Conservation (phyloP, 2,888 invertebrate species). For the Heliconius hortense region DNA sequence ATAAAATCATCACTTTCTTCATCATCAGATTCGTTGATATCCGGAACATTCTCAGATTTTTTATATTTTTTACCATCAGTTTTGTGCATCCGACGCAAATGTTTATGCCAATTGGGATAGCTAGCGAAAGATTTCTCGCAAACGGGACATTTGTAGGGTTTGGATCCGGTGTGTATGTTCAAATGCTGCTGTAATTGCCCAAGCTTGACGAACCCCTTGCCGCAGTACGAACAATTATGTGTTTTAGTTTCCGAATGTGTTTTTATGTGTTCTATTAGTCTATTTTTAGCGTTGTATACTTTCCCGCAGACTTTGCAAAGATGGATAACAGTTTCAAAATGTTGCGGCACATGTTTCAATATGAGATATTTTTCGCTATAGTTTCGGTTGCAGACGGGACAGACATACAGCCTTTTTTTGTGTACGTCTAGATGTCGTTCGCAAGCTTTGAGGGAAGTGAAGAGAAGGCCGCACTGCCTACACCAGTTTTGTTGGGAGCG, state of each 20-base stretch:
- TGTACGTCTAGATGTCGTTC: slow-evolving; percentile 64
- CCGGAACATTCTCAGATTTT: slow-evolving; percentile 36
- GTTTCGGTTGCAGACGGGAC: slow-evolving; percentile 81
- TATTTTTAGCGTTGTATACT: slow-evolving; percentile 71
- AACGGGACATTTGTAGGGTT: slow-evolving; percentile 79
- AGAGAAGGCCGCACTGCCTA: slow-evolving; percentile 63
- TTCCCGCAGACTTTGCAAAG: slow-evolving; percentile 83
- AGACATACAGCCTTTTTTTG: slow-evolving; percentile 64
- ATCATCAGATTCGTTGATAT: slow-evolving; percentile 25
- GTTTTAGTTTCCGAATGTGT: slow-evolving; percentile 69
- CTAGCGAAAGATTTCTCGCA: slow-evolving; percentile 81
- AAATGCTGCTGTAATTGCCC: slow-evolving; percentile 74
- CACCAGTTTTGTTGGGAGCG: slow-evolving; percentile 56
- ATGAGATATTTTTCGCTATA: slow-evolving; percentile 75
- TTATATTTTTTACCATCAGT: slow-evolving; percentile 49
- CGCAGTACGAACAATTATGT: slow-evolving; percentile 77
- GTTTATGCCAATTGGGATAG: slow-evolving; percentile 83
- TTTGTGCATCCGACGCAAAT: slow-evolving; percentile 67
- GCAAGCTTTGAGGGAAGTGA: slow-evolving; percentile 57
- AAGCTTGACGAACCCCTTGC: slow-evolving; percentile 66
- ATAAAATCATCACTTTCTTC: slow-evolving; percentile 28
- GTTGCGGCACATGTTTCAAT: slow-evolving; percentile 62
- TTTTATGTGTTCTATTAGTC: slow-evolving; percentile 63
- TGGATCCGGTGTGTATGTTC: slow-evolving; percentile 80
- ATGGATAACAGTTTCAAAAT: slow-evolving; percentile 65